These are phyloP conservation scores for Anadara kagoshimensis DNA, from an alignment of 1,140 invertebrate species.

Conservation along the genomic window DNA sequence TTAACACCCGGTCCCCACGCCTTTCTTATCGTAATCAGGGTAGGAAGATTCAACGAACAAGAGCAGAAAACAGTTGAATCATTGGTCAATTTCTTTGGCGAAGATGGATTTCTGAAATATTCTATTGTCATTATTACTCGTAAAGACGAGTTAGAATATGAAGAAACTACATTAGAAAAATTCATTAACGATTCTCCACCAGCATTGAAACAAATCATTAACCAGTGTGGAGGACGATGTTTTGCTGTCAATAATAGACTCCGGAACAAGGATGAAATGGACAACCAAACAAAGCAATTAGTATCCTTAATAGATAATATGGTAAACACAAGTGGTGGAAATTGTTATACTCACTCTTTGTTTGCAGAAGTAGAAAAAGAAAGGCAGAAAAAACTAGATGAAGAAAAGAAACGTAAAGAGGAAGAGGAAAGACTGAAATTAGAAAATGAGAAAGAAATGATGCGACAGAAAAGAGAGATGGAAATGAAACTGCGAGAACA, in stretches of 20 bases:
- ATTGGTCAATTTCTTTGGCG: constrained; percentile 19
- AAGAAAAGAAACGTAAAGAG: not conserved
- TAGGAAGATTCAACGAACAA: constrained; percentile 34
- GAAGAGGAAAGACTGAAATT: not conserved
- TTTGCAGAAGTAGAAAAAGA: not conserved
- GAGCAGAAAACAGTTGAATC: constrained; percentile 8
- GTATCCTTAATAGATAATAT: not conserved
- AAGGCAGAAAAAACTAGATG: not conserved
- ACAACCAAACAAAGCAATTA: not conserved
- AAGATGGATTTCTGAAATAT: not conserved
- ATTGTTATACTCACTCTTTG: not conserved
- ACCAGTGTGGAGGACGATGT: constrained; percentile 7
- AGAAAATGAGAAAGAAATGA: no score
- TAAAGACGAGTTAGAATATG: constrained; percentile 17
- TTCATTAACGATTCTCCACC: not conserved
- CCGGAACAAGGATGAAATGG: not conserved
- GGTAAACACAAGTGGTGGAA: not conserved
- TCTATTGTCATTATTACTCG: constrained; percentile 19
- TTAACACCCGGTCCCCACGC: constrained; percentile 40
- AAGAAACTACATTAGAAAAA: not conserved
- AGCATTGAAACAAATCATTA: not conserved
- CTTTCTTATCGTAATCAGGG: constrained; percentile 27
- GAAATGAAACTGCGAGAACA: no score
- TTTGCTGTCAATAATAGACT: constrained; percentile 24
- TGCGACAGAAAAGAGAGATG: no score